Conservation (phyloP, 2,888 invertebrate species). For the Leptopterna dolabrata region DNA sequence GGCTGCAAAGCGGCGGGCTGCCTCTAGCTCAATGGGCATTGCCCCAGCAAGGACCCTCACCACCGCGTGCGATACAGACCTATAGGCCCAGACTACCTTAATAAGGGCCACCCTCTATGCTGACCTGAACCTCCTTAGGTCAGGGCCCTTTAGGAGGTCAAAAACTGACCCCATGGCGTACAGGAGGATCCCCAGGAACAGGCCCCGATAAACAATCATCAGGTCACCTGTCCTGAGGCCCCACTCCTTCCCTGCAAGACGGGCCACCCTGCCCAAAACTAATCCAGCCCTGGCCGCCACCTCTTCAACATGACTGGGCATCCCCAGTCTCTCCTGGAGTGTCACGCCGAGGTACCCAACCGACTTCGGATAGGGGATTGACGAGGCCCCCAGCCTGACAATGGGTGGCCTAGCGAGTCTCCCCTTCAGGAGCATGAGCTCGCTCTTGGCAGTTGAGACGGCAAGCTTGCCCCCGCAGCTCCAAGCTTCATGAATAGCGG, state of each 20-base stretch:
- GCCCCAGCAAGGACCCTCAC: background rate
- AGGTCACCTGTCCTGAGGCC: background rate
- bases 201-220: background rate
- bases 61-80: background rate
- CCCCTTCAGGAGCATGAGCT: background rate
- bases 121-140: no score
- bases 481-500: background rate
- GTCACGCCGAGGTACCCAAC: no score
- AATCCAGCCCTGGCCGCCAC: no score
- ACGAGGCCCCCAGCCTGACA: no score
- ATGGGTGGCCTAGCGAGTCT: background rate
- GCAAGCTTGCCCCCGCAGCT: background rate
- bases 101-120: background rate
- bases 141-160: no score
- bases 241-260: background rate
- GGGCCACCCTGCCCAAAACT: no score
- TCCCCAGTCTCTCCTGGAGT: no score
- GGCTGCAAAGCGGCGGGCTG: no score
- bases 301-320: no score
- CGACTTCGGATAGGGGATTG: no score
- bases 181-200: conserved; percentile 18
- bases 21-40: no score
- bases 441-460: background rate
- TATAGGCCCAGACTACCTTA: background rate
- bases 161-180: background rate